Evolutionary conservation across 2,797 vertebrate genomes (phyloP), one percentile per base, ranked within the genome.

Genomic region (Darevskia nairensis): DNA sequence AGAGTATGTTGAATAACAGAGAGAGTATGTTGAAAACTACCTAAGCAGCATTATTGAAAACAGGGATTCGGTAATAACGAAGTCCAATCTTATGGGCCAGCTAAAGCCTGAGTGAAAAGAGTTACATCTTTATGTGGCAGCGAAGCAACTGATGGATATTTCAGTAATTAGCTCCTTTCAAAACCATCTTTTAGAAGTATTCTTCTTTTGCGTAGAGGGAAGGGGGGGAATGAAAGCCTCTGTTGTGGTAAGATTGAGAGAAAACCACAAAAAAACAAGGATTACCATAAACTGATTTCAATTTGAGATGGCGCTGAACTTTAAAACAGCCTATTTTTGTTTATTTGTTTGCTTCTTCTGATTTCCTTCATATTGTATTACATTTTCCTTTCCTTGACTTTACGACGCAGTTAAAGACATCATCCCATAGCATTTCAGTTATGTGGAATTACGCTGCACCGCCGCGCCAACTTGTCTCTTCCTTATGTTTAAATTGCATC

Each of bases 281-380:
- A 89, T 89, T 89, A 85, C 55, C 77, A 25, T 75, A n/a, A 35
- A 15, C 69, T 46, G 88, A 85, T 89, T 89, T 85, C 88, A 85
- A 81, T 89, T 89, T 85, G 77, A 81, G 88, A 89, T 89, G 80
- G n/a, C 6, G 5, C 61, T 23, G 69, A 59, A 41, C 78, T 75
- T 85, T 80, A 68, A 80, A 74, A 80, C 55, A 10, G 55, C 69
- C 7, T 74, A 13, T 32, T 72, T 15, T n/a, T 71, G 32, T 74
- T 32, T 17, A 32, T 66, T 89, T n/a, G 23, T 66, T 59, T 44
- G 46, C n/a, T 55, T 41, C 10, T 76, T 50, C 69, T 39, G 29
- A 21, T 79, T 27, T 32, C n/a, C 29, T 71, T 84, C 71, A 76
- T 81, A 85, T 39, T 66, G 29, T 39, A 75, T 74, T 66, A 50